Evolutionary conservation across 2,888 invertebrate genomes (phyloP).

Genomic region (Alsophila aescularia): DNA sequence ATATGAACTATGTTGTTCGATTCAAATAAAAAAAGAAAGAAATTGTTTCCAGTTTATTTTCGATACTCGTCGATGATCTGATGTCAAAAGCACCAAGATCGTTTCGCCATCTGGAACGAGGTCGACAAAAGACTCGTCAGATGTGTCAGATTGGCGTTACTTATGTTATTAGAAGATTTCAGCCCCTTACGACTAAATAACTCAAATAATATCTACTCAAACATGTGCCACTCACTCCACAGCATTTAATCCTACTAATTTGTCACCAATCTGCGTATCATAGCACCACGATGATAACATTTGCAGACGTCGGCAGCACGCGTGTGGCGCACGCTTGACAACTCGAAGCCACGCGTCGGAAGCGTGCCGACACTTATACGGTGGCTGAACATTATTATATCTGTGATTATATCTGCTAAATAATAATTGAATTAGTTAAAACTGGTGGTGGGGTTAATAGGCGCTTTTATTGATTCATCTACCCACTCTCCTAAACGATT

Average conservation of each 20-base stretch:
- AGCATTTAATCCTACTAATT: conserved; percentile 21
- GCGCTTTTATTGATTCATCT: too few species aligned
- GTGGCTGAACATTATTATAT: conserved; percentile 20
- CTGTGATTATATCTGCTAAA: conserved; percentile 11
- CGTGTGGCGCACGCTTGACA: conserved; percentile 39
- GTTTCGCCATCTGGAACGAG: too few species aligned
- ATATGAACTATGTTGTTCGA: too few species aligned
- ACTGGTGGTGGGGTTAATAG: neutral
- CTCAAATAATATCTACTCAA: neutral
- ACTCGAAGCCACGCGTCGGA: conserved; percentile 37
- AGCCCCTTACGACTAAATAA: neutral
- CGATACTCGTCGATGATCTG: too few species aligned
- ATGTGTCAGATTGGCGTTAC: too few species aligned
- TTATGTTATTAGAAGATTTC: too few species aligned
- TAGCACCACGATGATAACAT: conserved; percentile 31
- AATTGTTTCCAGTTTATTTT: too few species aligned
- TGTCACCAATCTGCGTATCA: conserved; percentile 42
- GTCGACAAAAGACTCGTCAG: too few species aligned
- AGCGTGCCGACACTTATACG: conserved; percentile 31
- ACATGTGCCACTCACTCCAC: conserved; percentile 9
- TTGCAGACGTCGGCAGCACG: conserved; percentile 24
- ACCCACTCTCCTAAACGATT: too few species aligned
- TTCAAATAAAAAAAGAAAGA: too few species aligned
- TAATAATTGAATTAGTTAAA: conserved; percentile 2
- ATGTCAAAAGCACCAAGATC: too few species aligned